Base-by-base conservation (phyloP, 2,888 invertebrate species). In the Lepas anatifera region DNA sequence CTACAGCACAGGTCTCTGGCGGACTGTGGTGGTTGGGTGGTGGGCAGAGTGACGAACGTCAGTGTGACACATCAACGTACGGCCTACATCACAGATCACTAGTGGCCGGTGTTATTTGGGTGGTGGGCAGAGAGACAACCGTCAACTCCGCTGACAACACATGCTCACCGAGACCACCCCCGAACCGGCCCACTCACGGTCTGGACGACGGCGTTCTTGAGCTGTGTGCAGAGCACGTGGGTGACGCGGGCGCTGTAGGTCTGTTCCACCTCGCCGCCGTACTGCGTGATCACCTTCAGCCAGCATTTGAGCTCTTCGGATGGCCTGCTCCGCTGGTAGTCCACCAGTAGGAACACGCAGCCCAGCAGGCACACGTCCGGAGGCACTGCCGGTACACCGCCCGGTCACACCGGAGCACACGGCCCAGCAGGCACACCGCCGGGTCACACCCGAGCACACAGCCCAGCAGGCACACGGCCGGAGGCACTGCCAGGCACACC, bases 181-280 rank as follows among this genome's bases (percentile, higher is more conserved):
- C n/a, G n/a, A n/a, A n/a, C n/a, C n/a, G n/a, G n/a, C n/a, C n/a
- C n/a, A n/a, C n/a, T n/a, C n/a, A 85, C 86, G 79, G 95, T 92
- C 85, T 92, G 91, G 18, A 94, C 95, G 68, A 91, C 88, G 29
- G 94, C 92, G 78, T 93, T 92, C 32, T 89, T 86, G 81, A 95
- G 95, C 25, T 92, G 92, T 76, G 92, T 89, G 78, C 95, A 93
- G 43, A 98, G 82, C 46, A 97, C 88, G 80, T 97, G 97, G 1
- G 97, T 96, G 66, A 95, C 91, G 46, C 92, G 84, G 18, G 87
- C 67, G 8, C 72, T 69, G 48, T 74, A 92, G 92, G 87, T 85
- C 1, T 86, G 82, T 79, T 95, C 95, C 48, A 96, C 87, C 78
- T 95, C 92, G 6, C 95, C 96, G 13, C 94, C 94, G 79, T 89